Evolutionary conservation across 2,113 vertebrate species (phyloP), one percentile per base, ranked within the genome.

Genomic region (Psilopsiagon aurifrons): DNA sequence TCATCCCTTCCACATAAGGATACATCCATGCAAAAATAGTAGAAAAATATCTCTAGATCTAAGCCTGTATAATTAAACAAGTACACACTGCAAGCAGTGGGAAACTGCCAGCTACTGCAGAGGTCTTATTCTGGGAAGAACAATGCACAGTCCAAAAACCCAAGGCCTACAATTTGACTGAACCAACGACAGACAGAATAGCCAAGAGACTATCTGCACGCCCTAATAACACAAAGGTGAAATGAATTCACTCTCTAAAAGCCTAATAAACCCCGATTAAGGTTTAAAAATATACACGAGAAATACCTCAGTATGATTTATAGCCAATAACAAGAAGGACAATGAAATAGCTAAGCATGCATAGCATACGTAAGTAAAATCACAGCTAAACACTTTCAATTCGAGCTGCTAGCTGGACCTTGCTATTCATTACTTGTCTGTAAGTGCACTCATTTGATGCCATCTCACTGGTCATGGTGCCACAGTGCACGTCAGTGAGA

Each of bases 1-100:
- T 92, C 83, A 94, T 47, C 71, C 84, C 66, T 81, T 93, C 82
- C 68, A 78, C 85, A 74, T 59, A 18, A 83, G 83, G 70, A 77
- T 68, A 68, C 47, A 96, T 78, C 73, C 92, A 80, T 76, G 89
- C 92, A 96, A 96, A 97, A 88, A 49, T 2, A 57, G 55, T 39
- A 84, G 62, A 70, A 87, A 70, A 87, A 92, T 73, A 79, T 93
- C 85, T 93, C 79, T 62, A 46, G 37, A 94, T 75, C 91, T 92
- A 78, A 43, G 77, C 52, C 92, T 84, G 83, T 92, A 78, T 70
- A 85, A 88, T 55, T 91, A 20, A 24, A 83, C 59, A n/a, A 91
- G 73, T 39, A 41, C 5, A 46, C 11, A 49, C 6, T 81, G 83
- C 54, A 70, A 90, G 85, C 51, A 87, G 62, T 11, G 33, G 82